phyloP scores from a whole-genome alignment of 1,140 invertebrate species.

The Drosophila lacteicornis region DNA sequence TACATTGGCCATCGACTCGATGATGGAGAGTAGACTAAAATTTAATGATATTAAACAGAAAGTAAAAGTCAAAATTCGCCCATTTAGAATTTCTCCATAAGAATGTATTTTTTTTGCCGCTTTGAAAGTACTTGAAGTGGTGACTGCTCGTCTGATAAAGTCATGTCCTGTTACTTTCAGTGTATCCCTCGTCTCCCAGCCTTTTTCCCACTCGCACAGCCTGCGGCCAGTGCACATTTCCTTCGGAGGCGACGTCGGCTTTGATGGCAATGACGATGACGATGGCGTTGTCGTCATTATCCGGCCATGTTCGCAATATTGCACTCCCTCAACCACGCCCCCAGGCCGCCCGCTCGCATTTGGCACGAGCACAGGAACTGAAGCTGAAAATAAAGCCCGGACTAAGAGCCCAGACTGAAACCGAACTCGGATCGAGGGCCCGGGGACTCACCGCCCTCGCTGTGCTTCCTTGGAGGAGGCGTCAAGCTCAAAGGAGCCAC shows the following conservation, averaged over 20 bases:
- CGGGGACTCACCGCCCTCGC: constrained; percentile 31
- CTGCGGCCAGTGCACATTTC: constrained; percentile 74
- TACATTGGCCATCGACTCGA: too few species aligned
- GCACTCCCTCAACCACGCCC: constrained; percentile 67
- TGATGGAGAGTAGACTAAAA: too few species aligned
- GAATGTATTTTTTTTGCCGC: too few species aligned
- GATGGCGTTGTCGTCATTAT: constrained; percentile 76
- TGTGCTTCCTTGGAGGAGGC: constrained; percentile 64
- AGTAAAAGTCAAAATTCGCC: background rate
- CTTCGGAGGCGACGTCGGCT: constrained; percentile 53
- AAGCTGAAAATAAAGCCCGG: constrained; percentile 17
- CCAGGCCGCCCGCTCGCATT: constrained; percentile 57
- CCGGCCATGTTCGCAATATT: constrained; percentile 80
- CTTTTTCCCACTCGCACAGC: constrained; percentile 23
- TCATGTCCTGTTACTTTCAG: background rate
- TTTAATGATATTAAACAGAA: background rate
- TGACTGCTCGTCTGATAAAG: background rate
- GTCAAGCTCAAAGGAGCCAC: constrained; percentile 51
- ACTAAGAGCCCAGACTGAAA: constrained; percentile 5
- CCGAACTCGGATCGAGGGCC: constrained; percentile 6
- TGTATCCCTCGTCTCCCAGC: constrained; percentile 6
- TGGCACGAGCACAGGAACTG: constrained; percentile 38
- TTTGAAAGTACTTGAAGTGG: background rate
- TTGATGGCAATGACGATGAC: constrained; percentile 52
- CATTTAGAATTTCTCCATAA: too few species aligned